Conservation (phyloP, 2,113 vertebrate species). For the Erinaceus europaeus region DNA sequence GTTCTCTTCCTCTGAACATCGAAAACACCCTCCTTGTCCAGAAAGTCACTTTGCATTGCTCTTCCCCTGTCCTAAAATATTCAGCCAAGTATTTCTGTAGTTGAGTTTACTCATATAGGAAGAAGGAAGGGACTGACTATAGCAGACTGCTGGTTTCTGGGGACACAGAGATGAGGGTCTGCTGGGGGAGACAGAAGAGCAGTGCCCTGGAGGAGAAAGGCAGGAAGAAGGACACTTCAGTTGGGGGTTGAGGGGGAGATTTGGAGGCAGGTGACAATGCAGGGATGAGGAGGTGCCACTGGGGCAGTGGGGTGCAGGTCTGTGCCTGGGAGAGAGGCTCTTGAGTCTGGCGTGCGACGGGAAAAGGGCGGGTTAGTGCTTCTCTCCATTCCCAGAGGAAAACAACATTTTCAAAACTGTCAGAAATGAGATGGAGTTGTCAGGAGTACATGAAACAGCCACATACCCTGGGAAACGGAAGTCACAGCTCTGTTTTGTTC, state of each 20-base stretch:
- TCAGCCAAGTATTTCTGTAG: neutral
- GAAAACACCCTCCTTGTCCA: neutral
- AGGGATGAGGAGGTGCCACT: too few relatives aligned
- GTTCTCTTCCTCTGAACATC: neutral
- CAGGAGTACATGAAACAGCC: neutral
- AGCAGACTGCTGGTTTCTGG: neutral
- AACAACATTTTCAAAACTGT: slow-evolving; percentile 20
- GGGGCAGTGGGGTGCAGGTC: neutral
- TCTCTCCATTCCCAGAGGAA: neutral
- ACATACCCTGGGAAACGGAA: slow-evolving; percentile 40
- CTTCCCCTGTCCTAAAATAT: neutral
- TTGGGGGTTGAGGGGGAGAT: neutral
- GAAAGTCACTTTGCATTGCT: neutral
- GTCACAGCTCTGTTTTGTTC: slow-evolving; percentile 47
- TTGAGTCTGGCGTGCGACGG: neutral
- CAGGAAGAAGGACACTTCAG: neutral
- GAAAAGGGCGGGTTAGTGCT: neutral
- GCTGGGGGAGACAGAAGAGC: neutral
- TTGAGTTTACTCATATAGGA: neutral
- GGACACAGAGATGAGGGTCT: neutral
- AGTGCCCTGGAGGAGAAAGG: neutral
- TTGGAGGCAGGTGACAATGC: neutral
- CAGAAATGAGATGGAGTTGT: slow-evolving; percentile 43
- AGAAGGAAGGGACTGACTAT: neutral
- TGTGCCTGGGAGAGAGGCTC: neutral